Evolutionary conservation across 2,113 vertebrate genomes (phyloP), one percentile per base, ranked within the genome.

Genomic region (Poeciliopsis occidentalis): DNA sequence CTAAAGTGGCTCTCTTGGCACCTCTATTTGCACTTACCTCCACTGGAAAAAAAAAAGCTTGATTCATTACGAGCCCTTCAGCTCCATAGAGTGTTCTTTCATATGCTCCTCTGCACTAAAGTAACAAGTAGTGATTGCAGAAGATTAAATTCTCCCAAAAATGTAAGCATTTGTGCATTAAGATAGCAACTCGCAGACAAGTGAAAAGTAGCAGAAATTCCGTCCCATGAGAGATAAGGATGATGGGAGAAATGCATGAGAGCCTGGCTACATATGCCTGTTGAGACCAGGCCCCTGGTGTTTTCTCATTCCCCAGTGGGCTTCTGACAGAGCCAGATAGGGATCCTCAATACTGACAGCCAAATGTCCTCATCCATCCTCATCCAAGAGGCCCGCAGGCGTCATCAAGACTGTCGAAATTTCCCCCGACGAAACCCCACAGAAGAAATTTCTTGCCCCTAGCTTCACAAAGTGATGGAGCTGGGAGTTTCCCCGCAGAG

Each of bases 361-460:
- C 89, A 89, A 91, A 93, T 92, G 88, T 92, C 87, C 89, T 89
- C 88, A 93, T 95, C 91, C 83, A 92, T 93, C 87, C 87, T 94
- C 87, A 91, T 92, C 86, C 86, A 54, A 75, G 70, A 76, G 81
- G 87, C 84, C 89, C 82, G 34, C 73, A 84, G 89, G 86, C 90
- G 66, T 90, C 90, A 89, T 89, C 82, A 82, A 51, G 72, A 85
- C 62, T 66, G 64, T 90, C 83, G 88, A 85, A 80, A 91, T 87
- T 90, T 91, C 89, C 89, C 91, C 37, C 17, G 80, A 85, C 65
- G 69, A 81, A 84, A 82, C 90, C 87, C 87, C 86, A 82, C 86
- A 85, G 86, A 83, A 76, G 81, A 89, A 86, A 87, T 79, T 81
- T 76, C 73, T 76, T 68, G 79, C 85, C 81, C 84, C 31, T 3